A percentile compares a stretch with the other conserved stretches of the same genome.
These are phyloP conservation scores for Thripadectes ignobilis DNA, from an alignment of 2,797 vertebrate genomes.

Conservation along the genomic window DNA sequence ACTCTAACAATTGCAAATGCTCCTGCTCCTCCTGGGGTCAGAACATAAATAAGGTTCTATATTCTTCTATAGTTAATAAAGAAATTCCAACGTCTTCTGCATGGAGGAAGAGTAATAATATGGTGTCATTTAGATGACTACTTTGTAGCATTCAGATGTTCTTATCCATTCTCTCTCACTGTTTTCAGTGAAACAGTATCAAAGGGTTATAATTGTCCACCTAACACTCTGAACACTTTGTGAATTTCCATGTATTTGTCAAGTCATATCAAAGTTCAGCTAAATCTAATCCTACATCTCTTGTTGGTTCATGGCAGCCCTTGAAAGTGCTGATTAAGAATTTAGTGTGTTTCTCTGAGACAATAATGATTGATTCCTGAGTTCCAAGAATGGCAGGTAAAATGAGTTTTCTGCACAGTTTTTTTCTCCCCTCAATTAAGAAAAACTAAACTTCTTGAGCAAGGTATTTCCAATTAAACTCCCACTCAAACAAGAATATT, in stretches of 20 bases:
- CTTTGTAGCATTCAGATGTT: neutral
- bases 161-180: neutral
- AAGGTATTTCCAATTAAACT: neutral
- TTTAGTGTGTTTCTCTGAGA: neutral
- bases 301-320: neutral
- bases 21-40: neutral
- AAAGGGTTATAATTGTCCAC: neutral
- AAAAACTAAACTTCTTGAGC: neutral
- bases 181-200: neutral
- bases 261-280: neutral
- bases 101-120: neutral
- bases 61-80: slow-evolving; percentile 18
- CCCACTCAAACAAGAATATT: neutral
- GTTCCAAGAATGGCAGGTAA: neutral
- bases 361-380: neutral
- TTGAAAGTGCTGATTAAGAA: neutral
- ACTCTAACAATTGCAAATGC: neutral
- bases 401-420: neutral
- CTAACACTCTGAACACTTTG: neutral
- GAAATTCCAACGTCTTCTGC: neutral
- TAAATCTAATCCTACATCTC: neutral
- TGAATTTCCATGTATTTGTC: neutral
- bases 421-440: neutral
- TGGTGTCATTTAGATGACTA: neutral
- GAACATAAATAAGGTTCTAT: neutral